Percentiles rank a stretch among this genome's conserved stretches.
Conservation (phyloP, 2,797 vertebrate species). For the Emys orbicularis region DNA sequence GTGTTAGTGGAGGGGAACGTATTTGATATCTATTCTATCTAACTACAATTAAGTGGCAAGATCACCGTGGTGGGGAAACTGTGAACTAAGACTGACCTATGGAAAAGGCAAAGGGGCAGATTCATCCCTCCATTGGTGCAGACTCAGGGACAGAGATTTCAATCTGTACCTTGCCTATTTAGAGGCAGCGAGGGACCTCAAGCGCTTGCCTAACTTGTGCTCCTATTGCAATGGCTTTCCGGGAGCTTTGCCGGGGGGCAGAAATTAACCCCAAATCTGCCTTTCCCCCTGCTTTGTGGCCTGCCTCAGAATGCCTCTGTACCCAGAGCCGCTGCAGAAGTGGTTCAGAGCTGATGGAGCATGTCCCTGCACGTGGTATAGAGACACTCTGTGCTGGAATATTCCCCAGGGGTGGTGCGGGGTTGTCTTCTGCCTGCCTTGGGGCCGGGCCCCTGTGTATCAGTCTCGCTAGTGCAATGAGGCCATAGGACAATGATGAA, state of each 20-base stretch:
- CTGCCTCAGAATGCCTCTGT: neutral
- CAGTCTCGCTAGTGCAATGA: fast-evolving
- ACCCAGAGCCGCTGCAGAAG: neutral
- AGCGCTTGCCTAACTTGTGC: neutral
- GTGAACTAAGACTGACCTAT: constrained; percentile 8
- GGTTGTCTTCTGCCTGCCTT: neutral
- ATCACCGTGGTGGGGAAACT: constrained; percentile 26
- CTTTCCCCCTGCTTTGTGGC: neutral
- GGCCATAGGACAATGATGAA: neutral
- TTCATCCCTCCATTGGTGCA: no score
- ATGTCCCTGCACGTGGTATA: neutral
- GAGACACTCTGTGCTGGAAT: neutral
- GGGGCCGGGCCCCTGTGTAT: neutral
- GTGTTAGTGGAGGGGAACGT: neutral
- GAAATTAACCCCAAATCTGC: neutral
- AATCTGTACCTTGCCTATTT: neutral
- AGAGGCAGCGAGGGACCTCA: neutral
- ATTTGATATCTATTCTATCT: neutral
- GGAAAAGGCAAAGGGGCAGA: neutral
- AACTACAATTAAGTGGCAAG: constrained; percentile 15
- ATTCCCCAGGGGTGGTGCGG: neutral
- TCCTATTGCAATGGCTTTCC: neutral
- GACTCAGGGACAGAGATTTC: neutral
- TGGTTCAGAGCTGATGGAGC: neutral
- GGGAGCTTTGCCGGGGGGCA: neutral